Conservation (phyloP, 2,113 vertebrate genomes). For the Cichladusa arquata region DNA sequence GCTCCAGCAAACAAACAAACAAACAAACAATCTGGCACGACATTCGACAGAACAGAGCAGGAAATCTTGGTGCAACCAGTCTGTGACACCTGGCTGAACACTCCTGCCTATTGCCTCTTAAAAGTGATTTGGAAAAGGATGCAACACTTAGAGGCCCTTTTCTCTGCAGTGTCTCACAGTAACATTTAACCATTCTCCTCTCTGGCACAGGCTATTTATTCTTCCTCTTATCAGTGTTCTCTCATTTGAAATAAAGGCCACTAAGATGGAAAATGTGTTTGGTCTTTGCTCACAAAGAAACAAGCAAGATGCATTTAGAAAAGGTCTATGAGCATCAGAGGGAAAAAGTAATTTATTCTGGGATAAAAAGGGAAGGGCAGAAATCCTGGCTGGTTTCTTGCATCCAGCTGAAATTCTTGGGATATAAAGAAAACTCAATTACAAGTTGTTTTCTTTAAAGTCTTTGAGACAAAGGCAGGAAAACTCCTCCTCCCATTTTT, state of each 20-base stretch:
- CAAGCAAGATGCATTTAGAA: neutral
- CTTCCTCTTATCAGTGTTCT: neutral
- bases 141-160: neutral
- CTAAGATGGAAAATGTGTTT: neutral
- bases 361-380: neutral
- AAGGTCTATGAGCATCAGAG: neutral
- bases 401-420: neutral
- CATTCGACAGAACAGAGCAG: fast-evolving
- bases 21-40: fast-evolving
- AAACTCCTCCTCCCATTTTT: neutral
- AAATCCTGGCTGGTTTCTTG: neutral
- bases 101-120: neutral
- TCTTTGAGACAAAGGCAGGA: neutral
- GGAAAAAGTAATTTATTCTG: neutral
- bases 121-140: neutral
- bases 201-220: neutral
- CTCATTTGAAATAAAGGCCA: neutral
- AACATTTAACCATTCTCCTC: neutral
- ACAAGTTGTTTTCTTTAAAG: neutral
- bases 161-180: neutral
- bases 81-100: neutral
- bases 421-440: neutral
- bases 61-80: neutral
- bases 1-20: neutral
- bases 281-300: neutral